Percentiles rank a stretch among this genome's conserved stretches.
phyloP scores from a whole-genome alignment of 2,888 invertebrate genomes.

The Eilema depressum region DNA sequence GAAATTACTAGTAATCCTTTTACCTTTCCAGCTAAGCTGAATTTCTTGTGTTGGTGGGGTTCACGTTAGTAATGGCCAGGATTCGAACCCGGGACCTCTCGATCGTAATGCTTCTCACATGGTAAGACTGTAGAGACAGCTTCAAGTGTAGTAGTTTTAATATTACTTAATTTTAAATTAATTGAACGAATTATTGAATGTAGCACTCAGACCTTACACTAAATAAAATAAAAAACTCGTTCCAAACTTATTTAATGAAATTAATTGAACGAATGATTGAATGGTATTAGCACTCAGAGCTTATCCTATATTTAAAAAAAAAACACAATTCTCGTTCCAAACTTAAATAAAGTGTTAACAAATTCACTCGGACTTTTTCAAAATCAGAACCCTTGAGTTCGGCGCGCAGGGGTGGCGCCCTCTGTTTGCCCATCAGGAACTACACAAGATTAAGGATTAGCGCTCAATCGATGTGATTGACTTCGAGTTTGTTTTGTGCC shows the following conservation, averaged over 20 bases:
- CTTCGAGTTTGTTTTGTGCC: conserved; percentile 25
- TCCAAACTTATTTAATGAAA: neutral
- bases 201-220: neutral
- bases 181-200: neutral
- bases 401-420: conserved; percentile 45
- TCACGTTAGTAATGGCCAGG: no score
- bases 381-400: conserved; percentile 20
- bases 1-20: no score
- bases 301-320: neutral
- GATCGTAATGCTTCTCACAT: no score
- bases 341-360: conserved; percentile 28
- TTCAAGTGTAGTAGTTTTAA: no score
- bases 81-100: no score
- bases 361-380: conserved; percentile 17
- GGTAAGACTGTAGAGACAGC: no score
- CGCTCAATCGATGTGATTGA: conserved; percentile 39
- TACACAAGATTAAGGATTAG: conserved; percentile 52
- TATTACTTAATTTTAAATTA: neutral
- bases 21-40: no score
- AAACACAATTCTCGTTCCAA: conserved; percentile 16
- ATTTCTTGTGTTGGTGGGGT: no score
- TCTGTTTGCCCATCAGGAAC: conserved; percentile 56
- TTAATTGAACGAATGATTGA: neutral
- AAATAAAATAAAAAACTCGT: neutral
- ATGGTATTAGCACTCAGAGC: neutral